phyloP scores from a whole-genome alignment of 2,888 invertebrate species.

The Herminia tarsipennalis region DNA sequence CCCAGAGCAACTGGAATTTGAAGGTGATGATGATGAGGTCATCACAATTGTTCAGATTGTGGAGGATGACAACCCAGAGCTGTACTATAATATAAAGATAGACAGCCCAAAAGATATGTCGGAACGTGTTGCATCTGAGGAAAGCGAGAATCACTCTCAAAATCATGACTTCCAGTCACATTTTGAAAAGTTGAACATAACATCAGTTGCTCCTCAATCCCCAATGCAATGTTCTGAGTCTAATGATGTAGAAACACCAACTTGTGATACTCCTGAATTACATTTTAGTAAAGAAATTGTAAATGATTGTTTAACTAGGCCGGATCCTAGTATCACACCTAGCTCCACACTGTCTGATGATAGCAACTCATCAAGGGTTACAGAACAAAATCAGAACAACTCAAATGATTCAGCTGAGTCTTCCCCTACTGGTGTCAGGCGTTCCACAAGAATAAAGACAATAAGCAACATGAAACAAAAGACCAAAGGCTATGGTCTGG shows the following conservation, averaged over 20 bases:
- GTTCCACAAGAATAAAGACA: slow-evolving; percentile 91
- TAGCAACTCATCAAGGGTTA: slow-evolving; percentile 73
- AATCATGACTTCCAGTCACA: slow-evolving; percentile 71
- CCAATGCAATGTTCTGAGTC: slow-evolving; percentile 63
- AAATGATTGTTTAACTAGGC: slow-evolving; percentile 59
- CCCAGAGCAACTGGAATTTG: slow-evolving; percentile 64
- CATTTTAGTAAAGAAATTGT: slow-evolving; percentile 56
- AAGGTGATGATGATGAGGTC: slow-evolving; percentile 78
- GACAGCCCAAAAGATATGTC: slow-evolving; percentile 61
- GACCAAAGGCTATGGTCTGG: slow-evolving; percentile 88
- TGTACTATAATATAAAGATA: slow-evolving; percentile 75
- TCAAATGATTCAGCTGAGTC: slow-evolving; percentile 81
- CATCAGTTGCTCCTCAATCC: slow-evolving; percentile 48
- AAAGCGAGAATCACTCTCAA: slow-evolving; percentile 42
- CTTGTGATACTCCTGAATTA: slow-evolving; percentile 63
- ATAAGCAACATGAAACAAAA: slow-evolving; percentile 89
- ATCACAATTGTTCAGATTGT: slow-evolving; percentile 82
- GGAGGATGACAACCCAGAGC: slow-evolving; percentile 76
- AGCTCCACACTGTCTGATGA: slow-evolving; percentile 79
- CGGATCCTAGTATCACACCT: slow-evolving; percentile 78
- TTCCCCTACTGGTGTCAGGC: slow-evolving; percentile 86
- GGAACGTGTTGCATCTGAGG: slow-evolving; percentile 35
- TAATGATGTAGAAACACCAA: slow-evolving; percentile 51
- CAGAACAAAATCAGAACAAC: slow-evolving; percentile 66
- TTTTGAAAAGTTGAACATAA: slow-evolving; percentile 71